Percentiles rank a stretch among this genome's conserved stretches.
phyloP scores from a whole-genome alignment of 1,140 invertebrate species.

The Gryllus bimaculatus region DNA sequence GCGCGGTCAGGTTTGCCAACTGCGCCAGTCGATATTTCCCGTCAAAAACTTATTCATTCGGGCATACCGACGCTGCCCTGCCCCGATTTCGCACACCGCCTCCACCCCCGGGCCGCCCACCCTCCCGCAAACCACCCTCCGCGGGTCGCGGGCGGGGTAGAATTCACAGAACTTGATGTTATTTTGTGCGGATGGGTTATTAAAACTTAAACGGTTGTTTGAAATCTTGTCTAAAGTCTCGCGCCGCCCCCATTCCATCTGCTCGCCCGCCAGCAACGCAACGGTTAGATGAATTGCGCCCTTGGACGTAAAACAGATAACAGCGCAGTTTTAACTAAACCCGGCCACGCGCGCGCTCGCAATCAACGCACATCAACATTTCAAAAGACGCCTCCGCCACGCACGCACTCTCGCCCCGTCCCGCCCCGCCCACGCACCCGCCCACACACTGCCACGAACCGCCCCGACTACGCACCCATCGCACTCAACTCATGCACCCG shows the following conservation, averaged over 20 bases:
- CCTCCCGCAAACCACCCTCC: neutral
- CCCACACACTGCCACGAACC: neutral
- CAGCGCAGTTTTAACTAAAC: neutral
- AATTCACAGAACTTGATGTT: neutral
- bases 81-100: neutral
- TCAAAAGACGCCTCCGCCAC: neutral
- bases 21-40: neutral
- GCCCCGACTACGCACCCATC: neutral
- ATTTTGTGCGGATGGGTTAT: neutral
- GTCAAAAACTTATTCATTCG: neutral
- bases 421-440: neutral
- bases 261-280: neutral
- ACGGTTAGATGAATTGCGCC: neutral
- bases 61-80: neutral
- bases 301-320: neutral
- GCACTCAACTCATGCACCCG: neutral
- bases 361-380: neutral
- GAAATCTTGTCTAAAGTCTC: neutral
- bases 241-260: neutral
- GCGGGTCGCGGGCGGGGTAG: too few relatives aligned
- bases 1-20: neutral
- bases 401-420: neutral
- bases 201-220: constrained; percentile 5
- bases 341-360: too few relatives aligned
- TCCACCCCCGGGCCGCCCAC: neutral